Evolutionary conservation across 2,888 invertebrate genomes (phyloP).

Genomic region (Tiliacea aurago): DNA sequence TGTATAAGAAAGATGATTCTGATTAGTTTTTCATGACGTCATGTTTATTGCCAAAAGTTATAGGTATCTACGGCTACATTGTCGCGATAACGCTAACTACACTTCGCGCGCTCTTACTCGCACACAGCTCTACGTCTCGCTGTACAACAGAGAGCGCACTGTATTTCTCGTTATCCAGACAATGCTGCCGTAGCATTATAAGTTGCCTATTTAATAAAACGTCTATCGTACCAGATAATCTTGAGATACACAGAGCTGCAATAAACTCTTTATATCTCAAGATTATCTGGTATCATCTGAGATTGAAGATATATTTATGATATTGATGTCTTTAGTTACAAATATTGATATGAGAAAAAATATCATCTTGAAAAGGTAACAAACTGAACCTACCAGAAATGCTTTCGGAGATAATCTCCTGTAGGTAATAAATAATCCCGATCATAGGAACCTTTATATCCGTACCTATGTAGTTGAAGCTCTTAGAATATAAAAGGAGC

Average conservation of each 20-base stretch:
- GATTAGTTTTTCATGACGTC: neutral
- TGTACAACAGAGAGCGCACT: too few relatives aligned
- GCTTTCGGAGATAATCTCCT: neutral
- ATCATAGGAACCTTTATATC: neutral
- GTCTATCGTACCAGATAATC: neutral
- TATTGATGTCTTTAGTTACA: neutral
- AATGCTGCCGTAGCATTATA: too few relatives aligned
- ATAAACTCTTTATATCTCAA: too few relatives aligned
- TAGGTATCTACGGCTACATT: too few relatives aligned
- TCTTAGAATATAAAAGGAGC: neutral
- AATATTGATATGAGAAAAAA: neutral
- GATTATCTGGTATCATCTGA: too few relatives aligned
- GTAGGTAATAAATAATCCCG: constrained; percentile 3
- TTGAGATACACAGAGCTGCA: neutral
- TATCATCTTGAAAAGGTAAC: neutral
- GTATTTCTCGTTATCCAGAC: too few relatives aligned
- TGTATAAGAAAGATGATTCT: constrained; percentile 11
- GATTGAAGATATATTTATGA: neutral
- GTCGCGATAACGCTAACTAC: neutral
- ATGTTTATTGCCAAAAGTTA: neutral
- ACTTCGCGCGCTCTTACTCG: too few relatives aligned
- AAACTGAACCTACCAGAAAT: neutral
- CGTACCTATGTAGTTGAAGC: neutral
- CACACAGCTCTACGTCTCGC: too few relatives aligned
- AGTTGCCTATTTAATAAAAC: neutral